Percentiles rank a stretch among this genome's conserved stretches.
Evolutionary conservation across 92 coral and sea anemone genomes (phyloP).

Genomic region (Epizoanthus scotinus): DNA sequence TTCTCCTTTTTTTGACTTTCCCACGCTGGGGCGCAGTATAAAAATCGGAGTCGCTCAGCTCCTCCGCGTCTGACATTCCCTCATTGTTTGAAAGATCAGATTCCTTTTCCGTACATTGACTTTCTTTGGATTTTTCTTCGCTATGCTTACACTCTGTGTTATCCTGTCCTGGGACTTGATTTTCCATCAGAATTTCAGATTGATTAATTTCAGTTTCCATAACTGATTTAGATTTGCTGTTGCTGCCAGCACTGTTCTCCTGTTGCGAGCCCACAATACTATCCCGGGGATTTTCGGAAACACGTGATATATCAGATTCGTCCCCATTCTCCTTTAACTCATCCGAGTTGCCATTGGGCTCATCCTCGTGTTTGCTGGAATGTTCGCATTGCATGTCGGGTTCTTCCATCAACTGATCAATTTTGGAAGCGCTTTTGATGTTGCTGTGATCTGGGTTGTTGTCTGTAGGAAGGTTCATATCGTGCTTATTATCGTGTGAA

Average conservation of each 20-base stretch:
- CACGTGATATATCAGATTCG: slow-evolving; percentile 1
- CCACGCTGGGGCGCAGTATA: slow-evolving; percentile 52
- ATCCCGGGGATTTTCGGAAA: neutral
- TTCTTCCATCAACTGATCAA: slow-evolving; percentile 73
- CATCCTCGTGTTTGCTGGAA: slow-evolving; percentile 64
- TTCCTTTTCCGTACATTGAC: slow-evolving; percentile 44
- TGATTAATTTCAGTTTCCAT: slow-evolving; percentile 9
- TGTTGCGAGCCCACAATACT: neutral
- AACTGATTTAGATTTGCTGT: neutral
- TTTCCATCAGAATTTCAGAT: slow-evolving; percentile 4
- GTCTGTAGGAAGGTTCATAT: slow-evolving; percentile 8
- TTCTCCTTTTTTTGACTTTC: slow-evolving; percentile 74
- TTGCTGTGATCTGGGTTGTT: slow-evolving; percentile 89
- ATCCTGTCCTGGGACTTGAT: neutral
- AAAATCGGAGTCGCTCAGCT: slow-evolving; percentile 73
- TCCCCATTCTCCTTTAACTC: slow-evolving; percentile 15
- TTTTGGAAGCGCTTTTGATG: slow-evolving; percentile 64
- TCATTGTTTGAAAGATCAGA: slow-evolving; percentile 82
- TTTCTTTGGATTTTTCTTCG: slow-evolving; percentile 12
- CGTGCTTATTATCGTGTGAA: slow-evolving; percentile 12
- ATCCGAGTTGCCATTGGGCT: neutral
- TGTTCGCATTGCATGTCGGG: slow-evolving; percentile 96
- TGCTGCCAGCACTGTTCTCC: slow-evolving; percentile 4
- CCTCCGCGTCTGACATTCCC: slow-evolving; percentile 91
- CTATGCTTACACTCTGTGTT: neutral